These are phyloP conservation scores for Magallana gigas DNA, from an alignment of 1,140 invertebrate genomes.

Conservation along the genomic window DNA sequence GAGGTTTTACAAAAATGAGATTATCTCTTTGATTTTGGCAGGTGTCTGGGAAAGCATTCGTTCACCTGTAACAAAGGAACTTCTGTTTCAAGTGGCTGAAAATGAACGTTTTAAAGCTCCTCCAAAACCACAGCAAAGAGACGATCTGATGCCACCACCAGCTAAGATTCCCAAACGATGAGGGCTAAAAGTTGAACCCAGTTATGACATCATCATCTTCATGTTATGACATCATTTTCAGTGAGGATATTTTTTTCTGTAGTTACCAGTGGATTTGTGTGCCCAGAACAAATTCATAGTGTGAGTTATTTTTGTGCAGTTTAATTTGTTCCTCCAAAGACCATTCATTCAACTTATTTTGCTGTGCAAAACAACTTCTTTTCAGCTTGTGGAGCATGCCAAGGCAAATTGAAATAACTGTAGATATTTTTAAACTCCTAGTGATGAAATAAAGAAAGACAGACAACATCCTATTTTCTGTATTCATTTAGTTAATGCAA, in stretches of 20 bases:
- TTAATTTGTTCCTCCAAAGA: too few relatives aligned
- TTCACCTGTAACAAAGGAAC: conserved; percentile 89
- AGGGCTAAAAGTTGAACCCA: neutral
- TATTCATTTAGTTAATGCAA: too few relatives aligned
- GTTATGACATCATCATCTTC: neutral
- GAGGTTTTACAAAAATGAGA: too few relatives aligned
- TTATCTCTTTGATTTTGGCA: conserved; percentile 48
- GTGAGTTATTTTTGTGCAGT: too few relatives aligned
- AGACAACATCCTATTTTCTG: too few relatives aligned
- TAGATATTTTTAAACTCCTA: too few relatives aligned
- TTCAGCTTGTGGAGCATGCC: too few relatives aligned
- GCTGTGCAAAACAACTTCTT: too few relatives aligned
- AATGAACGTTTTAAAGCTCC: conserved; percentile 60
- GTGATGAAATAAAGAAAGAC: too few relatives aligned
- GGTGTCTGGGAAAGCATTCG: conserved; percentile 82
- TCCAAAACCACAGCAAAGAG: neutral
- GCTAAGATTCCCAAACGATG: conserved; percentile 50
- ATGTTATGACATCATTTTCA: neutral
- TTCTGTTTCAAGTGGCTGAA: conserved; percentile 88
- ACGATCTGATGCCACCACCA: conserved; percentile 49
- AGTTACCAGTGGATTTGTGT: neutral
- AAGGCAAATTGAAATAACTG: too few relatives aligned
- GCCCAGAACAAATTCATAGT: neutral
- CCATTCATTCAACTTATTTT: too few relatives aligned
- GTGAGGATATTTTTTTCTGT: neutral